Base-by-base conservation (phyloP, 1,140 invertebrate genomes). In the Drosophila tristis region DNA sequence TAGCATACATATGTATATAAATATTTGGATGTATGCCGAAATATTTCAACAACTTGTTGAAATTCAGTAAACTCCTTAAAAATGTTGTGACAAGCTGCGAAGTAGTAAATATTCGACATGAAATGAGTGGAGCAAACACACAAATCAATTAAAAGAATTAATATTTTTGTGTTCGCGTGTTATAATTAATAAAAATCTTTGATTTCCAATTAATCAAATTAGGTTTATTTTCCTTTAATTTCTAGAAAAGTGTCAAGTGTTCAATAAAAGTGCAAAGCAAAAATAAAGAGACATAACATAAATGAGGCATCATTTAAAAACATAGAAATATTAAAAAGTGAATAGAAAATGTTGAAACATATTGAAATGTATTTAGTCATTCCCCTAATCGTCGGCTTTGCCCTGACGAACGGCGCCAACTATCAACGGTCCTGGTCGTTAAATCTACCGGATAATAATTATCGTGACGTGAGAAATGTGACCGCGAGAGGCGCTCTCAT, bases 41-140 rank as follows among this genome's bases (percentile, higher is more conserved):
- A 61, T 74, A 66, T 78, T 73, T 78, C 50, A 39, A 51, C 74
- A 72, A 72, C 55, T 63, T 77, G 75, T 64, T 71, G 59, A 55
- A 67, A 71, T 56, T 42, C 7, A 13, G 35, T 5, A 39, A 39
- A 39, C 35, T 39, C 35, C 13, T 39, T 39, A 13, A 68, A 60
- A 60, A 53, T 64, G 39, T 15, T 35, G 16, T 31, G 61, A 50
- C 35, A 31, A 42, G 51, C 42, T n/a, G 35, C 26, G 13, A 11
- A 26, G 42, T 11, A 29, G 31, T 31, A 35, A 51, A 51, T 49
- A 57, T 26, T 49, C 13, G 13, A 26, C 50, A 35, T 16, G 26
- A 15, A 35, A 15, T 9, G 13, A 39, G 5, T 26, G 16, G 9
- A 9, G 4, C 4, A 15, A 16, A 23, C 31, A 31, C 16, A 20